A percentile compares a stretch with the other conserved stretches of the same genome.
Conservation (phyloP, 2,888 invertebrate species). For the Calliphora vomitoria region DNA sequence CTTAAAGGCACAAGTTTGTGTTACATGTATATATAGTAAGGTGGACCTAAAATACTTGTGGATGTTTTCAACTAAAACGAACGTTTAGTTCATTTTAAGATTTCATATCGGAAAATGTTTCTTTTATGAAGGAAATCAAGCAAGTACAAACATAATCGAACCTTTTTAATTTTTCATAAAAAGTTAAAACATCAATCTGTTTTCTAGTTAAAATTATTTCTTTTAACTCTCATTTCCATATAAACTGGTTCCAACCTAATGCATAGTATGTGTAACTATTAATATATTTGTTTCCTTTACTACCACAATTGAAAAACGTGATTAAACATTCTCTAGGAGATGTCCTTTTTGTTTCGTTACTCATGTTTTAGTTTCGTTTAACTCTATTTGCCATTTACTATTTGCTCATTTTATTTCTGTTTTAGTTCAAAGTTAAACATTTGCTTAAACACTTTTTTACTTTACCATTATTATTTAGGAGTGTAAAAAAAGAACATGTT, state of each 20-base stretch:
- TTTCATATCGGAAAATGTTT: no score
- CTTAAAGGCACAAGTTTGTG: background rate
- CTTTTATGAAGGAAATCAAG: no score
- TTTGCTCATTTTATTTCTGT: conserved; percentile 33
- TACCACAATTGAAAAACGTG: conserved; percentile 24
- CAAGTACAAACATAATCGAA: no score
- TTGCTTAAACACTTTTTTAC: conserved; percentile 29
- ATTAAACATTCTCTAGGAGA: conserved; percentile 27
- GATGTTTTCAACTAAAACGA: no score
- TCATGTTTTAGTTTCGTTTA: conserved; percentile 27
- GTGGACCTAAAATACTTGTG: no score
- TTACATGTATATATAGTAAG: background rate
- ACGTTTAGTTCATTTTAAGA: no score
- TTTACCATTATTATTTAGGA: background rate
- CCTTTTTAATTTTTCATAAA: no score
- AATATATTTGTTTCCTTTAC: conserved; percentile 31
- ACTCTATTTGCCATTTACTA: conserved; percentile 28
- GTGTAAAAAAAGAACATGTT: background rate
- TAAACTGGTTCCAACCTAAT: no score
- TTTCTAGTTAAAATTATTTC: no score
- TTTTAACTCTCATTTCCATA: no score
- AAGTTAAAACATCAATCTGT: no score
- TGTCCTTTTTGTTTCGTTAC: conserved; percentile 45
- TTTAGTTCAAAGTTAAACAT: conserved; percentile 28
- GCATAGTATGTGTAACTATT: background rate